Percentiles rank a stretch among this genome's conserved stretches.
Evolutionary conservation across 2,113 vertebrate species (phyloP).

Genomic region (Platysteira castanea): DNA sequence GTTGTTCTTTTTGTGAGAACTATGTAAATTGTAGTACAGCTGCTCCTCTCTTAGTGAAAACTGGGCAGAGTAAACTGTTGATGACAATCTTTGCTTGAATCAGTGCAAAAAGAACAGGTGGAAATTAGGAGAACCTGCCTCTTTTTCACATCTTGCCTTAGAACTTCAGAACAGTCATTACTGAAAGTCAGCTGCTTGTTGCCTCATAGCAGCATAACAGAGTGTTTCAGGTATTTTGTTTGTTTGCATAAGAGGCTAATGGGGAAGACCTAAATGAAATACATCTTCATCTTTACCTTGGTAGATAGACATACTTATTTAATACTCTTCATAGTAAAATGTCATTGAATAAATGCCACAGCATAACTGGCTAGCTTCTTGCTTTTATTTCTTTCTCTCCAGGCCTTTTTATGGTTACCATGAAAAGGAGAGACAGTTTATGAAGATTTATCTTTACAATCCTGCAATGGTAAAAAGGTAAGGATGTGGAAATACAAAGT

Average conservation of each 20-base stretch:
- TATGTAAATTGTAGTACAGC: neutral
- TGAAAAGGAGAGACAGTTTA: constrained; percentile 92
- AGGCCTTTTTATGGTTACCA: constrained; percentile 98
- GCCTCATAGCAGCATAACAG: neutral
- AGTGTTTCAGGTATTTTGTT: neutral
- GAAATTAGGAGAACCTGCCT: neutral
- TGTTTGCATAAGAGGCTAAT: neutral
- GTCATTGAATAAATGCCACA: neutral
- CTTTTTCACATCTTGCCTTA: neutral
- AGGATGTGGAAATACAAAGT: neutral
- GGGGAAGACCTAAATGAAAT: neutral
- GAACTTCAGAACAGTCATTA: neutral
- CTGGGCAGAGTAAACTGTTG: neutral
- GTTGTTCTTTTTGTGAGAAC: neutral
- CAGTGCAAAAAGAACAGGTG: neutral
- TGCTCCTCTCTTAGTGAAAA: neutral
- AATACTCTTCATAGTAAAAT: neutral
- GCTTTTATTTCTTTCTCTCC: constrained; percentile 53
- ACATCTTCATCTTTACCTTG: neutral
- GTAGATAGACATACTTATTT: neutral
- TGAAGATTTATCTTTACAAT: constrained; percentile 99
- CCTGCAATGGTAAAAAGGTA: constrained; percentile 98
- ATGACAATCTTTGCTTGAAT: neutral
- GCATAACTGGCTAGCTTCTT: neutral
- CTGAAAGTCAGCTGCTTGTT: neutral